Conservation (phyloP, 2,888 invertebrate species). For the Rhagium mordax region DNA sequence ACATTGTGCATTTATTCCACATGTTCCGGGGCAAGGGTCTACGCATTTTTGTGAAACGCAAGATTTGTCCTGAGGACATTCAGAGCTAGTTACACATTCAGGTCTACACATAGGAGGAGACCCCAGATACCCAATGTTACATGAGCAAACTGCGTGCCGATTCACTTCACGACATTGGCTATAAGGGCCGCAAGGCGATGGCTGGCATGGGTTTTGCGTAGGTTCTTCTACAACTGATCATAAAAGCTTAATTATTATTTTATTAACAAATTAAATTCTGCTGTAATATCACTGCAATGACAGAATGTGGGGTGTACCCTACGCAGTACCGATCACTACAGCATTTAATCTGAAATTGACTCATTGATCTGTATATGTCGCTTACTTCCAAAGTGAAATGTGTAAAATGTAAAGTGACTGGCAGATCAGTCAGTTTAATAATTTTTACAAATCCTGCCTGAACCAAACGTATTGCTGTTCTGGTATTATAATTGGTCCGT, state of each 20-base stretch:
- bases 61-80: constrained; percentile 77
- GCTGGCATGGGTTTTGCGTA: constrained; percentile 73
- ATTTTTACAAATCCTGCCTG: too few relatives aligned
- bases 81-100: constrained; percentile 78
- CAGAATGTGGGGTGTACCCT: background rate
- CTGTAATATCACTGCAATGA: background rate
- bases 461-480: too few relatives aligned
- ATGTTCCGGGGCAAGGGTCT: constrained; percentile 79
- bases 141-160: constrained; percentile 77
- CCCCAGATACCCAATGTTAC: constrained; percentile 76
- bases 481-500: too few relatives aligned
- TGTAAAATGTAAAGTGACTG: too few relatives aligned
- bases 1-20: constrained; percentile 78
- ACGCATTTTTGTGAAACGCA: constrained; percentile 77
- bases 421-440: too few relatives aligned
- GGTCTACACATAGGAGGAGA: constrained; percentile 78
- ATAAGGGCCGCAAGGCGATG: constrained; percentile 80
- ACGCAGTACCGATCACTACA: background rate
- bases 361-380: too few relatives aligned
- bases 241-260: background rate
- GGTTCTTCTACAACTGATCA: constrained; percentile 59
- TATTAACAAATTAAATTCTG: background rate
- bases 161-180: constrained; percentile 77
- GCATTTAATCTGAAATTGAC: too few relatives aligned
- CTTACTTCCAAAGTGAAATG: too few relatives aligned